Evolutionary conservation across 2,888 invertebrate genomes (phyloP), one percentile per base, ranked within the genome.

Genomic region (Griposia aprilina): DNA sequence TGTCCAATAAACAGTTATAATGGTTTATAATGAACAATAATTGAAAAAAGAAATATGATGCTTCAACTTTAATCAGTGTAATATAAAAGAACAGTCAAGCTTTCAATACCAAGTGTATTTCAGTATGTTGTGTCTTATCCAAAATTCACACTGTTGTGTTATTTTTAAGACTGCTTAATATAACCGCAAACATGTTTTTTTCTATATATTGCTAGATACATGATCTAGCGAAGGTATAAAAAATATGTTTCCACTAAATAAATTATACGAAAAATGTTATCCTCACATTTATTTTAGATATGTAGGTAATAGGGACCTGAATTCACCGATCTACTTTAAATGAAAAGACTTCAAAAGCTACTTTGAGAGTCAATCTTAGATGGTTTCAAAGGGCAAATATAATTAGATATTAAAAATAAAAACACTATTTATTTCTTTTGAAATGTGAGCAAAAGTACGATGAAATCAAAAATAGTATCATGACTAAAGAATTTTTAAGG

Each of bases 321-420:
- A 67, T 26, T 26, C 67, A 4, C 17, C 17, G 26, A 67, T 66
- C 45, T 48, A 26, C 20, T 48, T 36, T 10, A n/a, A 69, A 69
- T 55, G 10, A 52, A 36, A 55, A n/a, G n/a, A 17, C 41, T 55
- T 69, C 69, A 73, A 65, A 66, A 72, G n/a, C n/a, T 41, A 50
- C 36, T 63, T 72, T 45, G 52, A 36, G 52, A 26, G 20, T 26
- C n/a, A 45, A 59, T 50, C 36, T n/a, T 20, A 59, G 48, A 59
- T 36, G 30, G 30, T 36, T 36, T 36, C 57, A 45, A 67, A 74
- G 20, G 36, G 48, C 20, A 57, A 59, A 59, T 57, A 59, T 13
- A 8, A 69, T 20, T 3, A n/a, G 48, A 57, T 36, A 23, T 48
- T n/a, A 26, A 52, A 66, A 20, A 20, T 36, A 23, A 65, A 52